Base-by-base conservation (phyloP, 2,113 vertebrate species). In the Sinocyclocheilus maitianheensis region DNA sequence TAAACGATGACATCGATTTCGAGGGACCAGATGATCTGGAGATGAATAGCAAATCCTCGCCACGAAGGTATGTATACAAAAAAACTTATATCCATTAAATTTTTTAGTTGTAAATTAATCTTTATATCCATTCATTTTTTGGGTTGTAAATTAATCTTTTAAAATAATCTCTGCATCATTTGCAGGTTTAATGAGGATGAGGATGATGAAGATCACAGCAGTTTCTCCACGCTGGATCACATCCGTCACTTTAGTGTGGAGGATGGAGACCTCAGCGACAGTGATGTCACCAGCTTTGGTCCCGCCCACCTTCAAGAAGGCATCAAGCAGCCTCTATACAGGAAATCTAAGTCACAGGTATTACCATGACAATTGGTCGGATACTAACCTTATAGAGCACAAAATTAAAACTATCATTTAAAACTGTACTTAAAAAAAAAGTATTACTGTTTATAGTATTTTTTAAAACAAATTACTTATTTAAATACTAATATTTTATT, bases 331-430 rank as follows among this genome's bases (percentile, higher is more conserved):
- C 97, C 97, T 0, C 94, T 99, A 89, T 98, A 97, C 95, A 97
- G 97, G 93, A 98, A 99, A 94, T 99, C 97, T 81, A 99, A 99
- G 93, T 98, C 98, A 93, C 98, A 99, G 98, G 98, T 99, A 96
- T 46, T 43, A 8, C 43, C 7, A 43, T 43, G 43, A 43, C 8
- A 43, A 43, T 6, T 43, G 8, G 43, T 43, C 43, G 7, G 43
- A 43, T 43, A 43, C 43, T 99, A 96, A 20, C 53, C 18, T 58
- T 22, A 58, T 22, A 60, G 58, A 55, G 20, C 58, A 60, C 58
- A 60, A n/a, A 62, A 62, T 10, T n/a, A 62, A 62, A 53, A 55
- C 5, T 3, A 16, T 55, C 1, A 53, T 53, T 55, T 55, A 55
- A 55, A 55, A 55, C 16, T 55, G 0, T 5, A 14, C 12, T 43